Percentiles rank a stretch among this genome's conserved stretches.
Conservation (phyloP, 1,140 invertebrate species). For the Phenacoccus solenopsis region DNA sequence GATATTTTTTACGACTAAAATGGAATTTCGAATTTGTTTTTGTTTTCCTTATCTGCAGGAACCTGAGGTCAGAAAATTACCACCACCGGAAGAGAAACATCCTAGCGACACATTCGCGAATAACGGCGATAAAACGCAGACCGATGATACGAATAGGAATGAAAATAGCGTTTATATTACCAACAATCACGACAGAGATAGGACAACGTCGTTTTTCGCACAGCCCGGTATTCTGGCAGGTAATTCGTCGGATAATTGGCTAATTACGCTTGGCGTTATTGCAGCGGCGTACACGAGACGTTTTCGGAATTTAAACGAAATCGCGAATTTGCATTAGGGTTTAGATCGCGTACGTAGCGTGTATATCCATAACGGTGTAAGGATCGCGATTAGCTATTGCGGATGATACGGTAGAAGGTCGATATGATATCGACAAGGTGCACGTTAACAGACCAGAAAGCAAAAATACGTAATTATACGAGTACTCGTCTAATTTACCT, state of each 20-base stretch:
- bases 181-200: constrained; percentile 36
- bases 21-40: background rate
- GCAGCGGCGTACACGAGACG: too few relatives aligned
- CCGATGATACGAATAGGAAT: background rate
- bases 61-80: background rate
- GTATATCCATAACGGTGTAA: too few relatives aligned
- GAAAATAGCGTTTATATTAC: constrained; percentile 19
- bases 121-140: background rate
- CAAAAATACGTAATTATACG: too few relatives aligned
- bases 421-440: too few relatives aligned
- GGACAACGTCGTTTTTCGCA: constrained; percentile 78
- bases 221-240: constrained; percentile 89
- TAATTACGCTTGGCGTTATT: too few relatives aligned
- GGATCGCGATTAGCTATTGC: too few relatives aligned
- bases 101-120: background rate
- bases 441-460: too few relatives aligned
- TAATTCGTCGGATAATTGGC: constrained; percentile 34
- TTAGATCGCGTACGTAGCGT: too few relatives aligned
- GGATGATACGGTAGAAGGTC: too few relatives aligned
- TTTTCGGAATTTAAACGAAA: too few relatives aligned
- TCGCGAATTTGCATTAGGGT: too few relatives aligned
- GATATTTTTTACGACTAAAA: background rate
- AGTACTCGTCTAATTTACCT: too few relatives aligned
- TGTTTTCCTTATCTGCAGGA: background rate
- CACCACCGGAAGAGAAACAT: background rate